These are phyloP conservation scores for Sebastiscus albofasciatus DNA, from an alignment of 2,797 vertebrate species.

Conservation along the genomic window DNA sequence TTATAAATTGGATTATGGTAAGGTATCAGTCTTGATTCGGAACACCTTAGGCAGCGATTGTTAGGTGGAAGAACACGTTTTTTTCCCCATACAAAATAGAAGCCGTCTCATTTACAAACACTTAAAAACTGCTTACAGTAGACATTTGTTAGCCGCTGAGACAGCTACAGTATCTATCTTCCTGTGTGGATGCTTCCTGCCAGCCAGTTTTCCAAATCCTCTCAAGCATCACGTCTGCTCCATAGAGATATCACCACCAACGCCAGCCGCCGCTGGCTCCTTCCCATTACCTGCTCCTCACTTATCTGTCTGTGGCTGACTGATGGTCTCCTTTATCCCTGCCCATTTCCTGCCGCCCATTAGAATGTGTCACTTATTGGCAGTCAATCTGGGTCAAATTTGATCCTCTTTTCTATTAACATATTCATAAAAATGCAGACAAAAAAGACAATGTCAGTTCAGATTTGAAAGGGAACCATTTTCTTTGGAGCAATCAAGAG, in stretches of 20 bases:
- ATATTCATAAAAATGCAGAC: background rate
- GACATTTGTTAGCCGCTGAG: slow-evolving; percentile 62
- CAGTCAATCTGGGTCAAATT: slow-evolving; percentile 40
- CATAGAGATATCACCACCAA: slow-evolving; percentile 73
- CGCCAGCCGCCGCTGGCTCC: slow-evolving; percentile 52
- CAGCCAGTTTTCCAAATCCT: slow-evolving; percentile 71
- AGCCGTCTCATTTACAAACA: slow-evolving; percentile 62
- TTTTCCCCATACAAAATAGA: background rate
- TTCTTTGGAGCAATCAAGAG: slow-evolving; percentile 16
- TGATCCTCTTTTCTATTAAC: slow-evolving; percentile 22
- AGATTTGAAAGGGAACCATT: background rate
- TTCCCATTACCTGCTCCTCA: slow-evolving; percentile 68
- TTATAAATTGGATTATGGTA: slow-evolving; percentile 26
- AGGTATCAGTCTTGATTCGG: slow-evolving; percentile 1
- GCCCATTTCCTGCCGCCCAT: slow-evolving; percentile 41
- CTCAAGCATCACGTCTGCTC: slow-evolving; percentile 73
- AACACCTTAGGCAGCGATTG: slow-evolving; percentile 12
- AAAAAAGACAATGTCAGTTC: background rate
- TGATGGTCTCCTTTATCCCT: slow-evolving; percentile 58
- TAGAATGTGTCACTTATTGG: slow-evolving; percentile 38
- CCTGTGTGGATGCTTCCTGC: slow-evolving; percentile 57
- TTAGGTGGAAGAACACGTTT: slow-evolving; percentile 3
- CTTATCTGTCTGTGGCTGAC: slow-evolving; percentile 62
- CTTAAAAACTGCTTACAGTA: slow-evolving; percentile 62
- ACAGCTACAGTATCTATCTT: slow-evolving; percentile 63